Base-by-base conservation (phyloP, 2,888 invertebrate species). In the Steinernema carpocapsae region DNA sequence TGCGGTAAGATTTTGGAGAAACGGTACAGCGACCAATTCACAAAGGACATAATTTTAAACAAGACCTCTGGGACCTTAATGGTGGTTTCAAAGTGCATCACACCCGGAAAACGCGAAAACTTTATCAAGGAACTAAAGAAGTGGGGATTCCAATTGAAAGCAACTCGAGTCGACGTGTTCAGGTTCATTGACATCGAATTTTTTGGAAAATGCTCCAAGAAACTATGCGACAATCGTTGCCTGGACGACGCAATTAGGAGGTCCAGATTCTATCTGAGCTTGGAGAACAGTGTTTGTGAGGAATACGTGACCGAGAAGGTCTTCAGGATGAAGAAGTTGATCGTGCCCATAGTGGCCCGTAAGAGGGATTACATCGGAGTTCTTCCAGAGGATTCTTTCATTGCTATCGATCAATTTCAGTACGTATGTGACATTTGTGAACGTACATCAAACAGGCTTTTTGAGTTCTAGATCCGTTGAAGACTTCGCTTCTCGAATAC, bases 271-370 rank as follows among this genome's bases (percentile, higher is more conserved):
- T 56, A 56, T 26, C 24, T 56, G 56, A 56, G 56, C 24, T 26
- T 56, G 24, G 56, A 56, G 56, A 56, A 56, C 56, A 56, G 56
- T 22, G 56, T 56, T 12, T 56, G 56, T 14, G 24, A 19, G 4
- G 56, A 56, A 14, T 56, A 56, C 26, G 26, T 56, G 24, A 56
- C 56, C 4, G 56, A 56, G 56, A 56, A 56, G 26, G 56, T 56
- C 24, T 56, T 56, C 26, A 6, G 56, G 24, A 56, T 56, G 56
- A 56, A 56, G 24, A 22, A 56, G 22, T 22, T 56, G 19, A 56
- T 56, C 14, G 56, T 56, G 22, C 56, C 56, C 24, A 19, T 56
- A 4, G 56, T 56, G 12, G 12, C 22, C 26, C 56, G 56, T 2
- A 24, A 56, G 22, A 26, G 3, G 14, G 56, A 56, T 22, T 26